These are phyloP conservation scores for Clarias magur DNA, from an alignment of 2,113 vertebrate species.

Conservation along the genomic window DNA sequence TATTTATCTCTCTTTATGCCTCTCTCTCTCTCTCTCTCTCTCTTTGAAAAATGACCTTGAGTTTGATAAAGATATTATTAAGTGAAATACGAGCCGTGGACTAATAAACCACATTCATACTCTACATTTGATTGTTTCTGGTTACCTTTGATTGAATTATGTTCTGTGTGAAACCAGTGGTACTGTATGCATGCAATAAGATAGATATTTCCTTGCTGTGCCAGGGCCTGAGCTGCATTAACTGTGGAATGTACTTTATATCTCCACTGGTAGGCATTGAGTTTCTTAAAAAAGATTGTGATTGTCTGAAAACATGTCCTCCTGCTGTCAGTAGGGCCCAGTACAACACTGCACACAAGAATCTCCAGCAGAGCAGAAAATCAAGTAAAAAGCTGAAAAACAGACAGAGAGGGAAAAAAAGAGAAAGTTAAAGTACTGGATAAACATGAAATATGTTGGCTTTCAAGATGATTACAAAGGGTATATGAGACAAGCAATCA, in stretches of 20 bases:
- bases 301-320: neutral
- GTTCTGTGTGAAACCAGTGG: neutral
- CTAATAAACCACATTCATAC: slow-evolving; percentile 4
- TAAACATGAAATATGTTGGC: slow-evolving; percentile 6
- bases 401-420: neutral
- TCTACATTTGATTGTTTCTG: neutral
- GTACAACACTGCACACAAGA: neutral
- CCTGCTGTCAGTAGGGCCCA: neutral
- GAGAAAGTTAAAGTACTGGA: neutral
- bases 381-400: neutral
- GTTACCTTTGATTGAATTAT: neutral
- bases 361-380: slow-evolving; percentile 14
- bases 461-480: neutral
- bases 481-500: neutral
- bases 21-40: too few relatives aligned
- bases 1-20: neutral
- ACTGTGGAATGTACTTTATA: neutral
- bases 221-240: neutral
- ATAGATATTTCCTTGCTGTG: neutral
- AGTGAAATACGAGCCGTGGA: neutral
- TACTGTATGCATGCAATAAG: neutral
- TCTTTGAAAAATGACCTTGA: neutral
- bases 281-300: neutral
- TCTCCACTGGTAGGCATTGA: neutral
- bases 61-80: neutral